These are phyloP conservation scores for Ostrea denselamellosa DNA, from an alignment of 1,140 invertebrate species.

Conservation along the genomic window DNA sequence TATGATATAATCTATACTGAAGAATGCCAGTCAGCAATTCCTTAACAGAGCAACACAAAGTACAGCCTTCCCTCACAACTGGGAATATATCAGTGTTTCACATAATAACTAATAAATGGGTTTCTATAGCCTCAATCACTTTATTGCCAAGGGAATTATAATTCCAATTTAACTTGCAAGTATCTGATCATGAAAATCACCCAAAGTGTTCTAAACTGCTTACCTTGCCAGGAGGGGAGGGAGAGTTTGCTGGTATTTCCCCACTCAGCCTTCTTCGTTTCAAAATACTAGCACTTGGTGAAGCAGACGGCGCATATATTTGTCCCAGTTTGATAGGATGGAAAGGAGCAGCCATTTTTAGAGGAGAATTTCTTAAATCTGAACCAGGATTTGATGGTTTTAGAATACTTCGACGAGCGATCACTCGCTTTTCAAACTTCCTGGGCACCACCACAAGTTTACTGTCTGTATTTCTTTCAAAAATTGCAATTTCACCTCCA, in stretches of 20 bases:
- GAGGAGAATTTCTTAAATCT: conserved; percentile 37
- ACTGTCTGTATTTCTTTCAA: conserved; percentile 58
- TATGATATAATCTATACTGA: no score
- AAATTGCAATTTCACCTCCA: conserved; percentile 43
- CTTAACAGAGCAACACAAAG: no score
- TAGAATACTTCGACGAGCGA: conserved; percentile 64
- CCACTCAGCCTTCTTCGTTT: conserved; percentile 63
- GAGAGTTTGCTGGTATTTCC: conserved; percentile 56
- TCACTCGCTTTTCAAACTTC: conserved; percentile 55
- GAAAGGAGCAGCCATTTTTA: conserved; percentile 45
- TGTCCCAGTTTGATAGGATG: conserved; percentile 63
- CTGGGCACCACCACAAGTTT: conserved; percentile 56
- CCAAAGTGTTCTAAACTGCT: not conserved
- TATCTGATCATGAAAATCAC: no score
- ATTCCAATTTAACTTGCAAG: no score
- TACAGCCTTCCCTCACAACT: no score
- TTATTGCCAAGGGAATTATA: no score
- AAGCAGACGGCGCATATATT: conserved; percentile 70
- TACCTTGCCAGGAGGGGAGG: conserved; percentile 72
- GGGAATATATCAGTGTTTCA: no score
- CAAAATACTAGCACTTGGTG: conserved; percentile 73
- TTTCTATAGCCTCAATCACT: no score
- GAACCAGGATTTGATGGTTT: conserved; percentile 46
- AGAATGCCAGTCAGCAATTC: no score
- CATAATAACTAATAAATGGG: no score